A percentile compares a stretch with the other conserved stretches of the same genome.
These are phyloP conservation scores for Drosophila merina DNA, from an alignment of 2,888 invertebrate genomes.

Conservation along the genomic window DNA sequence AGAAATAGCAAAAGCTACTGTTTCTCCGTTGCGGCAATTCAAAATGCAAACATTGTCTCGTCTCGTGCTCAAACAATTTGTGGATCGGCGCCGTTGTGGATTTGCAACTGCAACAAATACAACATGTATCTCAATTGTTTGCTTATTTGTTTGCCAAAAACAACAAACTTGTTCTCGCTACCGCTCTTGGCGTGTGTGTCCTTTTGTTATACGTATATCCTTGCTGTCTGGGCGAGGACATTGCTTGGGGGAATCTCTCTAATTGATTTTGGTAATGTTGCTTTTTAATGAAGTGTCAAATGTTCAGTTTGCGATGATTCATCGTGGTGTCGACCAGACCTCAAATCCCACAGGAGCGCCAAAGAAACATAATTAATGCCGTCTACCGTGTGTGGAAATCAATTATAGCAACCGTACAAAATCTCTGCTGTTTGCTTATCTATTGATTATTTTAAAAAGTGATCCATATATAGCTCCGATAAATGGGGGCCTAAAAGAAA, in stretches of 20 bases:
- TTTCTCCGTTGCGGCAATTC: slow-evolving; percentile 61
- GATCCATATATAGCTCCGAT: slow-evolving; percentile 2
- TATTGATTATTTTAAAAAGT: not conserved
- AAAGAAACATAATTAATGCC: slow-evolving; percentile 21
- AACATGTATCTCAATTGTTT: slow-evolving; percentile 70
- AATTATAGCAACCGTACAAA: slow-evolving; percentile 21
- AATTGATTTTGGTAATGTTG: slow-evolving; percentile 79
- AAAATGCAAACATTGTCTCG: slow-evolving; percentile 73
- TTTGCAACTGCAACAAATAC: slow-evolving; percentile 48
- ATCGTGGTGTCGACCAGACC: slow-evolving; percentile 27
- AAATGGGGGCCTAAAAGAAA: not conserved
- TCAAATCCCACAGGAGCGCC: slow-evolving; percentile 25
- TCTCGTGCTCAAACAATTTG: slow-evolving; percentile 68
- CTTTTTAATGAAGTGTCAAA: slow-evolving; percentile 77
- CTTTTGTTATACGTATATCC: slow-evolving; percentile 8
- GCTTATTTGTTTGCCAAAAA: slow-evolving; percentile 75
- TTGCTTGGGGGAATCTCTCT: slow-evolving; percentile 68
- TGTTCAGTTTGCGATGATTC: slow-evolving; percentile 56
- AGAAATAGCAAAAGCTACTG: slow-evolving; percentile 49
- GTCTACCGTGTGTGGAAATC: slow-evolving; percentile 24
- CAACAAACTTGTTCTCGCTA: slow-evolving; percentile 51
- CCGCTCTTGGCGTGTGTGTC: slow-evolving; percentile 6
- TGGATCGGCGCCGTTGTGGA: slow-evolving; percentile 57
- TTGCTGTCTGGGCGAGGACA: slow-evolving; percentile 38
- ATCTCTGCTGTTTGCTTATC: not conserved